Conservation (phyloP, 92 coral and sea anemone genomes). For the Chrysogorgia sp. region DNA sequence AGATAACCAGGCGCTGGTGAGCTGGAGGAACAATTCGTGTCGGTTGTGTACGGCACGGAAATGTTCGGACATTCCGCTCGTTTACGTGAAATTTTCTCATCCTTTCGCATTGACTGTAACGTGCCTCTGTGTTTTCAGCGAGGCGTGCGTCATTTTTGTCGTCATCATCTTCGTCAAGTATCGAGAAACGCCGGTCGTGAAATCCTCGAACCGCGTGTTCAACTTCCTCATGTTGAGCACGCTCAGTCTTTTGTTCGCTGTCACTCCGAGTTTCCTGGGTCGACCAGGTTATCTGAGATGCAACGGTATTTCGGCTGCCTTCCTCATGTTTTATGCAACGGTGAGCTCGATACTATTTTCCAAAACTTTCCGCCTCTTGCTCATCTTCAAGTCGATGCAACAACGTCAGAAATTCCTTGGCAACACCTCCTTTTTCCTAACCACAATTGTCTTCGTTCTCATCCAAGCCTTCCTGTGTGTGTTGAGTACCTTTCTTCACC, state of each 20-base stretch:
- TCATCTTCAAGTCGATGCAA: conserved; percentile 3
- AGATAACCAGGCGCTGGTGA: background rate
- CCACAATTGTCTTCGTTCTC: background rate
- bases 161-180: conserved; percentile 3
- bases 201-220: background rate
- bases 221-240: background rate
- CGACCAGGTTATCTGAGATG: background rate
- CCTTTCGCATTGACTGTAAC: conserved; percentile 1
- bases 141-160: background rate
- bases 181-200: conserved; percentile 15
- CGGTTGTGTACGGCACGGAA: background rate
- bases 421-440: background rate
- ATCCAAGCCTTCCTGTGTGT: background rate
- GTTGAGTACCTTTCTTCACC: background rate
- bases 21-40: background rate
- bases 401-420: background rate
- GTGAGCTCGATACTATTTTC: background rate
- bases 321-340: background rate
- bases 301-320: background rate
- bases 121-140: background rate
- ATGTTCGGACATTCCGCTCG: background rate
- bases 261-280: background rate
- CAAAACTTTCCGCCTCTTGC: background rate
- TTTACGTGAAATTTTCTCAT: background rate
- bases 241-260: conserved; percentile 4